Evolutionary conservation across 2,888 invertebrate genomes (phyloP).

Genomic region (Digitonthophagus gazella): DNA sequence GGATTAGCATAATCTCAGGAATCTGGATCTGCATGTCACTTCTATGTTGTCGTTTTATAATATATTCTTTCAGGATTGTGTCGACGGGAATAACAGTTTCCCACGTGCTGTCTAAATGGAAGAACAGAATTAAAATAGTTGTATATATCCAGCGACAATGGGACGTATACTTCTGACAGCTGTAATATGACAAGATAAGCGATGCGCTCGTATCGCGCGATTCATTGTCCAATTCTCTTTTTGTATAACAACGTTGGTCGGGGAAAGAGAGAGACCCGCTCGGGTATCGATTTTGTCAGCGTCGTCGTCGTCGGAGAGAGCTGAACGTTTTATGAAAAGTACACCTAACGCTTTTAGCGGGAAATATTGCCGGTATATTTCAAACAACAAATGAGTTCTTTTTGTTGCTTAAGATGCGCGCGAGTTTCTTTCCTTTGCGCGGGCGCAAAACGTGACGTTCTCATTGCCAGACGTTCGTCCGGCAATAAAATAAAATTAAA

Average conservation of each 20-base stretch:
- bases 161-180: neutral
- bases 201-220: neutral
- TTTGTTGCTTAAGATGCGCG: neutral
- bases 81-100: neutral
- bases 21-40: too few species aligned
- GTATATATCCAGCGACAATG: neutral
- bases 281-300: neutral
- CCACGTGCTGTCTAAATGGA: neutral
- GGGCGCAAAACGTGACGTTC: neutral
- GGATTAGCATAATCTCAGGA: too few species aligned
- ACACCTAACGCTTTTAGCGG: constrained; percentile 14
- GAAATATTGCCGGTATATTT: constrained; percentile 1
- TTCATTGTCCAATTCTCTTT: neutral
- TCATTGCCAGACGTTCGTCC: neutral
- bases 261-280: neutral
- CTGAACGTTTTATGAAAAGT: constrained; percentile 13
- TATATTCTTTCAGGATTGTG: neutral
- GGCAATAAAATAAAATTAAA: neutral
- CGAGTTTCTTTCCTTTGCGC: neutral
- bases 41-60: too few species aligned
- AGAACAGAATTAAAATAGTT: neutral
- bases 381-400: constrained; percentile 5
- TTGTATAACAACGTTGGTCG: neutral
- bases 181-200: neutral
- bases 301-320: too few species aligned